phyloP scores from a whole-genome alignment of 2,113 vertebrate species.

The Myrmecobius fasciatus region DNA sequence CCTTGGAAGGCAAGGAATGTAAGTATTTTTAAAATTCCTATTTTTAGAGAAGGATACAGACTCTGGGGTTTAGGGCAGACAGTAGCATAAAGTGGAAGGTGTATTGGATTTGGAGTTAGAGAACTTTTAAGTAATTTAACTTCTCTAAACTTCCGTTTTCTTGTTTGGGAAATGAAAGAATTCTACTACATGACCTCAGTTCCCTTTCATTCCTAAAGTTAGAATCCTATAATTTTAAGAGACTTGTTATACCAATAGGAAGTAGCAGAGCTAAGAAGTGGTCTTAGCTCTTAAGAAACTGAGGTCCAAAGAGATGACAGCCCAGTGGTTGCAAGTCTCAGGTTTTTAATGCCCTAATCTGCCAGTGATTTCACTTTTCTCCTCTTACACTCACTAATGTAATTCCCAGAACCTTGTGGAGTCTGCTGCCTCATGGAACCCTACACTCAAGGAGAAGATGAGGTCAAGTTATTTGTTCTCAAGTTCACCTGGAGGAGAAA shows the following conservation, averaged over 20 bases:
- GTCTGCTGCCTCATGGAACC: neutral
- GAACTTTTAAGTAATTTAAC: neutral
- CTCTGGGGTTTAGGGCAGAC: neutral
- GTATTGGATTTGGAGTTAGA: neutral
- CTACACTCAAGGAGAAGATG: neutral
- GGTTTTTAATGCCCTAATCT: neutral
- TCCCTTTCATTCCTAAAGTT: neutral
- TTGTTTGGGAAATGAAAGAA: neutral
- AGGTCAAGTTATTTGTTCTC: constrained; percentile 14
- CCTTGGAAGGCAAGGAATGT: neutral
- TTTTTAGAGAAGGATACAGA: neutral
- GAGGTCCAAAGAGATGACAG: neutral
- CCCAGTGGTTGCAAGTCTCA: neutral
- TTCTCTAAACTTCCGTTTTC: neutral
- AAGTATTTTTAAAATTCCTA: neutral
- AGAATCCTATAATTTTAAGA: neutral
- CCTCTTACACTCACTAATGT: neutral
- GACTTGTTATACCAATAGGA: neutral
- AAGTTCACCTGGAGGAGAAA: neutral
- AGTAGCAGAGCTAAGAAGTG: neutral
- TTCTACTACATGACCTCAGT: neutral
- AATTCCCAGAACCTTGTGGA: neutral
- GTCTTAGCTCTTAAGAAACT: neutral
- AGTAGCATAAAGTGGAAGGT: neutral
- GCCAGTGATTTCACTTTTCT: neutral